Base-by-base conservation (phyloP, 2,888 invertebrate species). In the Neria commutata region DNA sequence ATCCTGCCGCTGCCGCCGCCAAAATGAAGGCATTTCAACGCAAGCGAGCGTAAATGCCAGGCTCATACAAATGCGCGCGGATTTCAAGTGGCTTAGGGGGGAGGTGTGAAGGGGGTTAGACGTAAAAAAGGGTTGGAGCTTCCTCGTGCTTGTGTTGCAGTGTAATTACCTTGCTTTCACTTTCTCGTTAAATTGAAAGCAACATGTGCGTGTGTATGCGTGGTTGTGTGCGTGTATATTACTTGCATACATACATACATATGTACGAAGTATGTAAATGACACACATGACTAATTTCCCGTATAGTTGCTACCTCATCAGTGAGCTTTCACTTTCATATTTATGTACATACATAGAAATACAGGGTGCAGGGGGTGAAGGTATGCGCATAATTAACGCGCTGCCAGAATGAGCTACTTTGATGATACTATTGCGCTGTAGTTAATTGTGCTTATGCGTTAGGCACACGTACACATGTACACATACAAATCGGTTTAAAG, bases 91-190 rank as follows among this genome's bases (percentile, higher is more conserved):
- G 47, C 24, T 3, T 24, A 47, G 5, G 33, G 16, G 26, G 49
- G 16, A 17, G 24, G 46, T 37, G 47, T 26, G 23, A 33, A 26
- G 26, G 40, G 21, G 17, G 34, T 11, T 21, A 4, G 3, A 4
- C 16, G 37, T 8, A n/a, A n/a, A 4, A n/a, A n/a, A n/a, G 37
- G n/a, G 37, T n/a, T 37, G 5, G 37, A 37, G 37, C n/a, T 37
- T 42, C 11, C 21, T n/a, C n/a, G n/a, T n/a, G n/a, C n/a, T n/a
- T n/a, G n/a, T n/a, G n/a, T n/a, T n/a, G n/a, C n/a, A n/a, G n/a
- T 17, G 26, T 60, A 60, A 60, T 60, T 60, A 60, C 55, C 60
- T 56, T 53, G 56, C 60, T 60, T 60, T 60, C 53, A 60, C 56
- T 56, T 56, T 60, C 47, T 14, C 47, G 21, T 29, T 21, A 37